phyloP scores from a whole-genome alignment of 1,140 invertebrate genomes.

The Drosophila repletoides region DNA sequence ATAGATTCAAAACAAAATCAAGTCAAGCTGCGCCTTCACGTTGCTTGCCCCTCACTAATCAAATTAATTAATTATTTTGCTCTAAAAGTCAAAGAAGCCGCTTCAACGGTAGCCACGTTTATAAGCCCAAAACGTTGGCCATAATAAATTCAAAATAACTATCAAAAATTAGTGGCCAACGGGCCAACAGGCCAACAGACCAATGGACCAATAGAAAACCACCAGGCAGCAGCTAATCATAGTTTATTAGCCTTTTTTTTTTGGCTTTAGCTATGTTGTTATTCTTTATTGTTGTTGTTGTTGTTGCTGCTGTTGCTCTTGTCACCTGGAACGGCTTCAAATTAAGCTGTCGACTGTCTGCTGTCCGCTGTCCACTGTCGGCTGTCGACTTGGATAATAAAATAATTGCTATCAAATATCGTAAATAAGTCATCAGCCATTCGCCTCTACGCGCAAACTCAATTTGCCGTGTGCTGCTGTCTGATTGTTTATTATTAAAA shows the following conservation, averaged over 20 bases:
- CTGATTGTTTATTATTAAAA: neutral
- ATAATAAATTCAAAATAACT: conserved; percentile 68
- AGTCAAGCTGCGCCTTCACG: conserved; percentile 10
- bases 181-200: conserved; percentile 13
- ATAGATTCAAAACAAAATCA: conserved; percentile 17
- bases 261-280: too few relatives aligned
- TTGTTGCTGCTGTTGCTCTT: conserved; percentile 14
- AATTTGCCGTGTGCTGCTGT: neutral
- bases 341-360: too few relatives aligned
- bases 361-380: too few relatives aligned
- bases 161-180: conserved; percentile 60
- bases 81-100: conserved; percentile 57
- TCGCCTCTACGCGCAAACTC: conserved; percentile 5
- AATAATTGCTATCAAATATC: conserved; percentile 58
- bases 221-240: conserved; percentile 67
- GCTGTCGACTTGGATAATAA: conserved; percentile 33
- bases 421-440: conserved; percentile 61
- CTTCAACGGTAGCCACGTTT: conserved; percentile 38
- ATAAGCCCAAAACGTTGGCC: conserved; percentile 23
- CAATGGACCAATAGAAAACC: conserved; percentile 35
- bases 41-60: conserved; percentile 40
- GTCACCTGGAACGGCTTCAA: conserved; percentile 14
- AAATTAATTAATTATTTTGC: conserved; percentile 75
- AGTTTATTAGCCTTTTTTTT: conserved; percentile 58
- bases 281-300: conserved; percentile 1